A percentile compares a stretch with the other conserved stretches of the same genome.
These are phyloP conservation scores for Jacana jacana DNA, from an alignment of 2,113 vertebrate species.

Conservation along the genomic window DNA sequence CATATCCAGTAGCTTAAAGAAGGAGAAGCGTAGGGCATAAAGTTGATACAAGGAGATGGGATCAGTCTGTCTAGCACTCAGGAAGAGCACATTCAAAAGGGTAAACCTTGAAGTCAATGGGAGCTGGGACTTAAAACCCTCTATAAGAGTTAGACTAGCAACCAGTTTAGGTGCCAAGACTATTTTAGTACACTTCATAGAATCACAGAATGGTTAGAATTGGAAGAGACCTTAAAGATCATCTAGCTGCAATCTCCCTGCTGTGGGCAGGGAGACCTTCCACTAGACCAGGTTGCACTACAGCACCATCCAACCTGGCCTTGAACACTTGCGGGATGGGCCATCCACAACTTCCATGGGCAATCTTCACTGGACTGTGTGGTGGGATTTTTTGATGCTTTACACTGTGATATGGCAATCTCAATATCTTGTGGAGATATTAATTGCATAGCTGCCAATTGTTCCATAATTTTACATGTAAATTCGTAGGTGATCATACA, in stretches of 20 bases:
- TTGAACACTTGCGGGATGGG: background rate
- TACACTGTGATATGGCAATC: background rate
- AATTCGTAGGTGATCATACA: background rate
- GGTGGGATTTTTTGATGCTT: background rate
- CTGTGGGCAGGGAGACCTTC: background rate
- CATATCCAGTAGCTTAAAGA: background rate
- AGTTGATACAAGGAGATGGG: background rate
- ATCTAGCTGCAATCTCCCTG: background rate
- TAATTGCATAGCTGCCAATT: background rate
- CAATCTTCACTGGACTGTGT: background rate
- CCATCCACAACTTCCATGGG: background rate
- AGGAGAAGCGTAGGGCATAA: background rate
- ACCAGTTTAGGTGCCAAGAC: background rate
- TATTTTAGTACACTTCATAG: background rate
- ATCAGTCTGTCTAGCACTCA: background rate
- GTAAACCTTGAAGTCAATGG: background rate
- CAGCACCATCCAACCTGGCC: background rate
- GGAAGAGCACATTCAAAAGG: background rate
- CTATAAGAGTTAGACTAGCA: background rate
- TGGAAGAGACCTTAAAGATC: background rate
- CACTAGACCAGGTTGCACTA: background rate
- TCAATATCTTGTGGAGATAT: background rate
- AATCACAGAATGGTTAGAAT: background rate
- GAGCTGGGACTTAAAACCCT: background rate
- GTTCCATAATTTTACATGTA: background rate